Evolutionary conservation across 2,888 invertebrate species (phyloP), one percentile per base, ranked within the genome.

Genomic region (Eristalis arbustorum): DNA sequence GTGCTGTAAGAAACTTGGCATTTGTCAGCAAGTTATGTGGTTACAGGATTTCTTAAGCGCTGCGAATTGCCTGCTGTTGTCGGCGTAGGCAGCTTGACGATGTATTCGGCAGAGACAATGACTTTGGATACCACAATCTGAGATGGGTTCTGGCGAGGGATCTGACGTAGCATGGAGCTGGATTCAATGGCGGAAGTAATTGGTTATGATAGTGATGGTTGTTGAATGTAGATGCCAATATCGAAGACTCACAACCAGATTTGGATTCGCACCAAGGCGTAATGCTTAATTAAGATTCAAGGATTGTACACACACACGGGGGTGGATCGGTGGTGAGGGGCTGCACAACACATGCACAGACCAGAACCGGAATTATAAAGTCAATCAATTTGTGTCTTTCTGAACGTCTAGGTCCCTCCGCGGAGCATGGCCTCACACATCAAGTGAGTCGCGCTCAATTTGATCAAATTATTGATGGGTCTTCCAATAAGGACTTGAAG

Each of bases 11-110:
- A 79, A 87, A 83, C 63, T 87, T 87, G 87, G 83, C 83, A 87
- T 78, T 83, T 83, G 87, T 87, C 87, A 83, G 78, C 78, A 87
- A 87, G 87, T 83, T 87, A 79, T 87, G 87, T 83, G 82, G 77
- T 82, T 82, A 85, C 85, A 85, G 42, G 82, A 74, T 82, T 82
- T 82, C 77, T 77, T 81, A 77, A 82, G 82, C 85, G 62, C 77
- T 81, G 85, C 40, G 81, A 76, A 84, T 68, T 84, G 80, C 84
- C 81, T 80, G 37, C 67, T 80, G 80, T 69, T 84, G 76, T 68
- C 67, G 62, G 25, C 10, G 75, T 80, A 75, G 66, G 69, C 59
- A 42, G 72, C 61, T 71, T 75, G 74, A 79, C 79, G 75, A 74
- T 71, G 11, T 64, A 68, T 72, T 67, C 10, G 18, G 56, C 37